Evolutionary conservation across 2,888 invertebrate species (phyloP).

Genomic region (Diarsia rubi): DNA sequence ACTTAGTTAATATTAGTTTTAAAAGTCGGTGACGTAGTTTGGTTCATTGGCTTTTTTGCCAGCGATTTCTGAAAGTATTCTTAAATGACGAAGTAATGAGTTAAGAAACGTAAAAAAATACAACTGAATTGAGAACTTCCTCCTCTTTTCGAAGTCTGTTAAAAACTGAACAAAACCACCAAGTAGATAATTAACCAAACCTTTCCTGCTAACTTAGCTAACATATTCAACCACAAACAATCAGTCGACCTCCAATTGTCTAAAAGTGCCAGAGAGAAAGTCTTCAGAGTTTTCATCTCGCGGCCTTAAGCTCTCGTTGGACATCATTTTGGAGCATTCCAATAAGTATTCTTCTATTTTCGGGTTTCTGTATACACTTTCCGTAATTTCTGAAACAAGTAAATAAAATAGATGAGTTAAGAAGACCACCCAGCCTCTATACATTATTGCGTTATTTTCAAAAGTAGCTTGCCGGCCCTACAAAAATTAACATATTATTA

Average conservation of each 20-base stretch:
- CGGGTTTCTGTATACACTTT: constrained; percentile 21
- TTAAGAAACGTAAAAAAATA: too few relatives aligned
- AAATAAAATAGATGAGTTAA: not conserved
- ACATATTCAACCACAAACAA: constrained; percentile 2
- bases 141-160: too few relatives aligned
- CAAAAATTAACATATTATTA: not conserved
- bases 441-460: not conserved
- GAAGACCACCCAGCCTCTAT: not conserved
- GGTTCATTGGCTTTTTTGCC: too few relatives aligned
- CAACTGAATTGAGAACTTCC: too few relatives aligned
- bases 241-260: constrained; percentile 40
- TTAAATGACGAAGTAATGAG: too few relatives aligned
- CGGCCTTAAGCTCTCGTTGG: constrained; percentile 39
- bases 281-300: constrained; percentile 37
- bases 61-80: too few relatives aligned
- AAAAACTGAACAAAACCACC: not conserved
- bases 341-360: constrained; percentile 28
- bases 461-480: not conserved
- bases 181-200: not conserved
- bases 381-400: constrained; percentile 38
- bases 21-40: too few relatives aligned
- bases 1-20: too few relatives aligned
- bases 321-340: constrained; percentile 41
- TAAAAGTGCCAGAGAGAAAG: constrained; percentile 38
- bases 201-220: not conserved